Percentiles rank a stretch among this genome's conserved stretches.
Conservation (phyloP, 2,888 invertebrate species). For the Fissipunctia ypsillon region DNA sequence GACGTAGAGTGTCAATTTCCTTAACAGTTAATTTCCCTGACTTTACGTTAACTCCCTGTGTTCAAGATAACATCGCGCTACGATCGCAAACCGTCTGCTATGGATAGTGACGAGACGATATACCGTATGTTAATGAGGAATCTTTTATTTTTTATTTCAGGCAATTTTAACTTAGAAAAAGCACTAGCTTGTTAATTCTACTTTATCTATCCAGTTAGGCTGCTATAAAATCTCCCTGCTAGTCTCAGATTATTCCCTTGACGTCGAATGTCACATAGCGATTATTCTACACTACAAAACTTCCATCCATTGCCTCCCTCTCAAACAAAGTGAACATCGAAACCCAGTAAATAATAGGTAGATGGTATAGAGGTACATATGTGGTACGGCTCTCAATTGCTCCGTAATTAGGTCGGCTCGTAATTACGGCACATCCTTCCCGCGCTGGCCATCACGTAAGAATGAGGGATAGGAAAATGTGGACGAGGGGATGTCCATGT, state of each 20-base stretch:
- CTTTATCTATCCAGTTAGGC: background rate
- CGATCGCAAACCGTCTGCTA: background rate
- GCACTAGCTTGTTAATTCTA: too few species aligned
- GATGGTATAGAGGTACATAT: background rate
- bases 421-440: constrained; percentile 73
- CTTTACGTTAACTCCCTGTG: too few species aligned
- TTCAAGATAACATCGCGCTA: too few species aligned
- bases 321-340: constrained; percentile 10
- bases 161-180: background rate
- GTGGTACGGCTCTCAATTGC: constrained; percentile 66
- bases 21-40: too few species aligned
- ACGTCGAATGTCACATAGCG: too few species aligned
- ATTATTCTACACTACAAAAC: background rate
- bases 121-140: background rate
- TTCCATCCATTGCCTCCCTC: background rate
- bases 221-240: too few species aligned
- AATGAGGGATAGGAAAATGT: constrained; percentile 32
- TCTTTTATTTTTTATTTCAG: too few species aligned
- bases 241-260: too few species aligned
- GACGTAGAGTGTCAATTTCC: too few species aligned
- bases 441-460: constrained; percentile 44
- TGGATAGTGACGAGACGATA: background rate
- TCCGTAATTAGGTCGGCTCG: constrained; percentile 72
- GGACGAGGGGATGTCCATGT: constrained; percentile 19
- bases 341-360: constrained; percentile 8